phyloP scores from a whole-genome alignment of 2,888 invertebrate species.

The Cotesia congregata region DNA sequence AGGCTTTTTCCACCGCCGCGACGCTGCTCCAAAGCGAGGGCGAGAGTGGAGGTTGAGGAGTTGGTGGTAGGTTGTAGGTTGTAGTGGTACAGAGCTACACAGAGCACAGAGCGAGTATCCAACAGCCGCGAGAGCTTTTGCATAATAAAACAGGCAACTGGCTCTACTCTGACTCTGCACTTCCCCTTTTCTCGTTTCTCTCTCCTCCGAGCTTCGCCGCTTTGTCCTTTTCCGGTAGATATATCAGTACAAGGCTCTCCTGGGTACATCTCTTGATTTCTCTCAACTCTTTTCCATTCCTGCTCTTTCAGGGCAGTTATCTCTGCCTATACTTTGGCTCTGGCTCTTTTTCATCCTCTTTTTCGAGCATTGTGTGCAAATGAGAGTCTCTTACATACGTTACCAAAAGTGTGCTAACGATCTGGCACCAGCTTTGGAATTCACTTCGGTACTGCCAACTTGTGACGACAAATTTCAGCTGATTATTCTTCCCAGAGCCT shows the following conservation, averaged over 20 bases:
- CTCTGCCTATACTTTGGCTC: background rate
- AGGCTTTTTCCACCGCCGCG: slow-evolving; percentile 54
- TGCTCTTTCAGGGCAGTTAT: background rate
- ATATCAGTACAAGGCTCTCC: slow-evolving; percentile 2
- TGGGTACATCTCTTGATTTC: slow-evolving; percentile 13
- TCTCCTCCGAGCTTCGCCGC: slow-evolving; percentile 13
- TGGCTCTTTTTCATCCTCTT: background rate
- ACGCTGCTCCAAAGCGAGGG: slow-evolving; percentile 27
- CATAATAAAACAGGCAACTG: slow-evolving; percentile 68
- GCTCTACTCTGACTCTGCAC: slow-evolving; percentile 34
- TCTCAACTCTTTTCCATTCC: background rate
- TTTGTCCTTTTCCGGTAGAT: slow-evolving; percentile 18
- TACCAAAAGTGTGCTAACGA: slow-evolving; percentile 8
- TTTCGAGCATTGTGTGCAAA: background rate
- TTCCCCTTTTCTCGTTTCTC: slow-evolving; percentile 27
- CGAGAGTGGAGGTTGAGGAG: slow-evolving; percentile 6
- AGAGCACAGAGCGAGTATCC: slow-evolving; percentile 58
- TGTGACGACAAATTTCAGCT: slow-evolving; percentile 16
- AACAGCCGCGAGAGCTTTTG: slow-evolving; percentile 70
- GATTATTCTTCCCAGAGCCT: slow-evolving; percentile 3
- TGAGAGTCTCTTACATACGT: slow-evolving; percentile 3
- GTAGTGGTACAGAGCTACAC: slow-evolving; percentile 55
- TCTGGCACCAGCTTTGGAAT: slow-evolving; percentile 15
- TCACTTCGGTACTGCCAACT: slow-evolving; percentile 11
- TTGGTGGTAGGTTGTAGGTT: background rate